Evolutionary conservation across 2,113 vertebrate genomes (phyloP).

Genomic region (Odontesthes bonariensis): DNA sequence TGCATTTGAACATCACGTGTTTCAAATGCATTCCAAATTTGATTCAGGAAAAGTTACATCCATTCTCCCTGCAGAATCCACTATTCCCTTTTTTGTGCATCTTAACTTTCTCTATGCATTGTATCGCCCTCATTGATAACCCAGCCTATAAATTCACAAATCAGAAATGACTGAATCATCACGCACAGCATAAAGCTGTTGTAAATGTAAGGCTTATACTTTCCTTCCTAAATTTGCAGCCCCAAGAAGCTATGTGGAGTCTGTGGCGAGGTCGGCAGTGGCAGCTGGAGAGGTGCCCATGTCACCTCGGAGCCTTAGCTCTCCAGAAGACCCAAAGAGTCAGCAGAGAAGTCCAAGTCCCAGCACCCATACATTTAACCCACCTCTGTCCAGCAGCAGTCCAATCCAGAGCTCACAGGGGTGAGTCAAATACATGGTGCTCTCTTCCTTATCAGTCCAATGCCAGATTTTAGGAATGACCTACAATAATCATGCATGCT

Average conservation of each 20-base stretch:
- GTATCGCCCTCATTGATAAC: background rate
- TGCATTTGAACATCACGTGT: conserved; percentile 2
- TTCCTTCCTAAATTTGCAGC: conserved; percentile 76
- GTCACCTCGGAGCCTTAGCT: conserved; percentile 63
- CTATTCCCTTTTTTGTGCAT: background rate
- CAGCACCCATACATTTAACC: conserved; percentile 77
- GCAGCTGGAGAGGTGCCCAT: conserved; percentile 73
- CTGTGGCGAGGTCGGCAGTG: conserved; percentile 89
- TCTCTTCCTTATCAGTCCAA: background rate
- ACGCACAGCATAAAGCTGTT: background rate
- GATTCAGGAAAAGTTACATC: background rate
- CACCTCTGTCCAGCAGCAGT: conserved; percentile 92
- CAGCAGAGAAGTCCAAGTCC: conserved; percentile 72
- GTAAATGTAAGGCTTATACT: background rate
- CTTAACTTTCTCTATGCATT: background rate
- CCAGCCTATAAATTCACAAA: background rate
- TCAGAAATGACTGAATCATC: background rate
- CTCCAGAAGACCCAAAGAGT: conserved; percentile 69
- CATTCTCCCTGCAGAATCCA: background rate
- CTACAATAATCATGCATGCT: background rate
- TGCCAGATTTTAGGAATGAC: background rate
- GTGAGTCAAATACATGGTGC: conserved; percentile 76
- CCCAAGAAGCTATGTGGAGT: conserved; percentile 95
- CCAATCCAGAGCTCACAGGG: conserved; percentile 89
- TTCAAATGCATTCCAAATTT: conserved; percentile 12